phyloP scores from a whole-genome alignment of 2,888 invertebrate genomes.

The Drosophila subsilvestris region DNA sequence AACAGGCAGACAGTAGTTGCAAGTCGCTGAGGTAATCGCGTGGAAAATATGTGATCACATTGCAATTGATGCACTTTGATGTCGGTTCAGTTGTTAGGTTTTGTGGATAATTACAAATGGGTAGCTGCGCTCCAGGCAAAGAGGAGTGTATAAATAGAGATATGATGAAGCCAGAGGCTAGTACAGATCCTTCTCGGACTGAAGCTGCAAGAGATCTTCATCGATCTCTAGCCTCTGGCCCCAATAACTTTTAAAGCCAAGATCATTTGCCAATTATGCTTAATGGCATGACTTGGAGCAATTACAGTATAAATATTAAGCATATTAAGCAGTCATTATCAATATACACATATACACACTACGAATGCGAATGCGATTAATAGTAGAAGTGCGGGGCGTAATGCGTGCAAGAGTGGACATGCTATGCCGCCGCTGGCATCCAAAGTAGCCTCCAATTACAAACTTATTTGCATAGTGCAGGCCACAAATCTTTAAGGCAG shows the following conservation, averaged over 20 bases:
- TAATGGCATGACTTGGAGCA: constrained; percentile 6
- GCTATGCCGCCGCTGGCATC: background rate
- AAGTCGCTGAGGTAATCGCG: constrained; percentile 46
- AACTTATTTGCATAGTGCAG: constrained; percentile 36
- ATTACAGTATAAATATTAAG: constrained; percentile 4
- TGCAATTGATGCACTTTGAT: constrained; percentile 23
- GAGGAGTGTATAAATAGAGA: too few species aligned
- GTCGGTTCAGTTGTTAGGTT: constrained; percentile 20
- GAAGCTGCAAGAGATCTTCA: background rate
- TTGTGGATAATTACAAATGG: constrained; percentile 13
- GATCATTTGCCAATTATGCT: constrained; percentile 31
- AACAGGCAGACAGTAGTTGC: background rate
- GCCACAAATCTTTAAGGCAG: constrained; percentile 19
- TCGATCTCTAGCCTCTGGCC: constrained; percentile 2
- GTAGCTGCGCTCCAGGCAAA: constrained; percentile 1
- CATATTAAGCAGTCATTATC: constrained; percentile 10
- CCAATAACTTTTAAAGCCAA: constrained; percentile 22
- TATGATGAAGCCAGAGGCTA: too few species aligned
- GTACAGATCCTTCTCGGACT: too few species aligned
- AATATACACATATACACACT: too few species aligned
- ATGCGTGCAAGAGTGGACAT: constrained; percentile 22
- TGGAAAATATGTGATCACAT: constrained; percentile 34
- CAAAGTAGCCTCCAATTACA: constrained; percentile 25
- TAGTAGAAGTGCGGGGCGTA: background rate
- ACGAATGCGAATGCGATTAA: background rate